Percentiles rank a stretch among this genome's conserved stretches.
Evolutionary conservation across 2,888 invertebrate species (phyloP).

Genomic region (Gibbula magus): DNA sequence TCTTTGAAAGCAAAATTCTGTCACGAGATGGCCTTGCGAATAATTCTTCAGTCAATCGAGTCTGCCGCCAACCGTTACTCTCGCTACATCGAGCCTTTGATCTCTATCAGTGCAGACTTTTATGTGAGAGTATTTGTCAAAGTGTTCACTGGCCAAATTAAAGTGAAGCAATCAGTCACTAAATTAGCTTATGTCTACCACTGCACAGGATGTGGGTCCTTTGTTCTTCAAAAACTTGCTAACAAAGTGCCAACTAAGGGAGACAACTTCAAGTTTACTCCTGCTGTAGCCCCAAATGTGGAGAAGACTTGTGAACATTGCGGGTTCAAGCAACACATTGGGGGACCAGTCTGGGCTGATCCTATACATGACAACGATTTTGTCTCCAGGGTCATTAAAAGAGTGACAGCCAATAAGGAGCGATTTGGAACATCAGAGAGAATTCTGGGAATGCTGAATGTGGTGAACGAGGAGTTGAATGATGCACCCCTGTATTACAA

Average conservation of each 20-base stretch:
- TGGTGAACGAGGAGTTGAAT: conserved; percentile 85
- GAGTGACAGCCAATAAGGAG: conserved; percentile 65
- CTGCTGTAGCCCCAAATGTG: conserved; percentile 85
- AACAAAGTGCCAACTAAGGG: conserved; percentile 62
- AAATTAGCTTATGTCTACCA: conserved; percentile 92
- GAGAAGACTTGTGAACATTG: conserved; percentile 85
- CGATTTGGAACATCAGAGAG: conserved; percentile 84
- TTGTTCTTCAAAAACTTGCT: conserved; percentile 86
- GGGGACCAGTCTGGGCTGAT: conserved; percentile 96
- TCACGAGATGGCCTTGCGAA: conserved; percentile 97
- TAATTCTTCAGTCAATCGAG: conserved; percentile 92
- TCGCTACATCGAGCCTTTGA: conserved; percentile 90
- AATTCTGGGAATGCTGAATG: conserved; percentile 80
- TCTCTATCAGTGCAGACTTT: conserved; percentile 96
- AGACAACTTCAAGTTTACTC: conserved; percentile 78
- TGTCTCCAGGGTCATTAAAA: conserved; percentile 81
- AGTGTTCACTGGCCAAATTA: conserved; percentile 85
- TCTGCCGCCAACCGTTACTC: conserved; percentile 94
- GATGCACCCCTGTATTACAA: conserved; percentile 92
- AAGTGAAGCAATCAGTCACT: conserved; percentile 86
- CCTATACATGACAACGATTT: conserved; percentile 89
- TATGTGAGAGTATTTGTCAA: conserved; percentile 95
- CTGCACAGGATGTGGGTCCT: conserved; percentile 91
- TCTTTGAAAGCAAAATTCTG: conserved; percentile 85
- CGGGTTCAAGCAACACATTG: conserved; percentile 83